Evolutionary conservation across 2,888 invertebrate genomes (phyloP).

Genomic region (Rotaria sp.): DNA sequence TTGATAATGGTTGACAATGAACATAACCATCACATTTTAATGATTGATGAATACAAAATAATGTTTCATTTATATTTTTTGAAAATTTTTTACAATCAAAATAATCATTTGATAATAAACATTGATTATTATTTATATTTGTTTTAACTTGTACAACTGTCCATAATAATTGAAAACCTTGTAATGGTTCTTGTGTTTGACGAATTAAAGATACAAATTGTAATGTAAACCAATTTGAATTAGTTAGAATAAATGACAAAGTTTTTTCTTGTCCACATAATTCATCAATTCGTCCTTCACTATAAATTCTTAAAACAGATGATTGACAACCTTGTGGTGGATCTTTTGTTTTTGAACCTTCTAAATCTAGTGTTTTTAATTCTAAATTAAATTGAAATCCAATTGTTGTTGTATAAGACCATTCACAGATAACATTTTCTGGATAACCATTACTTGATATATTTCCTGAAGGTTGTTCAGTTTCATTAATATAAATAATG

Average conservation of each 20-base stretch:
- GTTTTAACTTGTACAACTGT: background rate
- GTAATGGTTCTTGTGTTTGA: background rate
- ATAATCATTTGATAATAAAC: background rate
- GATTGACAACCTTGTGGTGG: slow-evolving; percentile 25
- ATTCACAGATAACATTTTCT: background rate
- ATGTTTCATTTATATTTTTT: background rate
- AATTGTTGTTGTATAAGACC: background rate
- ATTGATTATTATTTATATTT: background rate
- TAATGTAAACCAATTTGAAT: background rate
- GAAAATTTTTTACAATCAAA: background rate
- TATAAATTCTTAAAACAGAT: background rate
- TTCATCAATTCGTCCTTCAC: background rate
- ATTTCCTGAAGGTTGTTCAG: background rate
- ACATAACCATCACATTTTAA: background rate
- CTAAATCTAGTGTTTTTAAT: background rate
- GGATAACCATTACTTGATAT: slow-evolving; percentile 1
- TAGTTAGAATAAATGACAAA: background rate
- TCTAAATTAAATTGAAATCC: background rate
- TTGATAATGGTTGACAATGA: slow-evolving; percentile 10
- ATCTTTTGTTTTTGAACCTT: slow-evolving; percentile 25
- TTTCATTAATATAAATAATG: slow-evolving; percentile 3
- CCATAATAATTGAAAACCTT: background rate
- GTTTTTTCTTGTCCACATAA: background rate
- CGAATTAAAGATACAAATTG: background rate
- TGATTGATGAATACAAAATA: background rate